Evolutionary conservation across 1,140 invertebrate genomes (phyloP).

Genomic region (Bombus terrestris): DNA sequence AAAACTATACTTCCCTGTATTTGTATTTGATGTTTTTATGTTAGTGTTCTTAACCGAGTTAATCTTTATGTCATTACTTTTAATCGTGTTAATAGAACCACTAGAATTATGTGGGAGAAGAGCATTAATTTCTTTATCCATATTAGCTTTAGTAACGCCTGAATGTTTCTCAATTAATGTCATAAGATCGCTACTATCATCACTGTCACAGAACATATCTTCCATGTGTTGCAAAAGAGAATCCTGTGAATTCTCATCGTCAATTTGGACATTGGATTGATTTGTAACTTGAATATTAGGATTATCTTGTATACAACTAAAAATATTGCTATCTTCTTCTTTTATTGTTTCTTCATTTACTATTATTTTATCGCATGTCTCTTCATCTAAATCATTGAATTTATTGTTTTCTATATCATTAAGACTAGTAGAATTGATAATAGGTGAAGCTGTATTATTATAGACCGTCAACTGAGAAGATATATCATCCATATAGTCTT

Average conservation of each 20-base stretch:
- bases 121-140: conserved; percentile 67
- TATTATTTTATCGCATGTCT: background rate
- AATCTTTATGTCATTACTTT: conserved; percentile 34
- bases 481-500: background rate
- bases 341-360: conserved; percentile 28
- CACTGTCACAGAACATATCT: conserved; percentile 77
- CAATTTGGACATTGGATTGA: conserved; percentile 27
- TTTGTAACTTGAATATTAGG: conserved; percentile 2
- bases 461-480: background rate
- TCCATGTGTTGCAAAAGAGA: conserved; percentile 74
- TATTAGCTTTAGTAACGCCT: conserved; percentile 65
- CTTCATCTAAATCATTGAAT: conserved; percentile 14
- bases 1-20: conserved; percentile 66
- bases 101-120: conserved; percentile 10
- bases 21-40: conserved; percentile 4
- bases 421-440: conserved; percentile 35
- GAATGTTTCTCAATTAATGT: conserved; percentile 75
- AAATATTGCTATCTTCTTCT: conserved; percentile 28
- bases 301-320: background rate
- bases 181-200: conserved; percentile 74
- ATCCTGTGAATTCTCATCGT: conserved; percentile 71
- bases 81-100: background rate
- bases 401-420: conserved; percentile 10
- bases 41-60: conserved; percentile 23
- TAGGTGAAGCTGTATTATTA: conserved; percentile 23